Evolutionary conservation across 2,888 invertebrate species (phyloP).

Genomic region (Monopis laevigella): DNA sequence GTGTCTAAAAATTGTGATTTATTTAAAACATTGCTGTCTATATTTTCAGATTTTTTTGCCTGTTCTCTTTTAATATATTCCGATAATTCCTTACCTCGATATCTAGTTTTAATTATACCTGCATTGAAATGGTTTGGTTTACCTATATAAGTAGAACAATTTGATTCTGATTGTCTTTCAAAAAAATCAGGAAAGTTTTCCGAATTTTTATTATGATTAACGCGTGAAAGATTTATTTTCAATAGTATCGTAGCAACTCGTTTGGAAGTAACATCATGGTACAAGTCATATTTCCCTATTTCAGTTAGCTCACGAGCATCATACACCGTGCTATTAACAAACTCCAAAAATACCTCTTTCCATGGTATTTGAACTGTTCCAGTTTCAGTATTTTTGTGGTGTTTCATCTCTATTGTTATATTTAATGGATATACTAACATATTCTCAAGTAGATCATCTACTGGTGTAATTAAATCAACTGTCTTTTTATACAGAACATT

Average conservation of each 20-base stretch:
- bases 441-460: constrained; percentile 27
- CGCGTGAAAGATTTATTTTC: constrained; percentile 35
- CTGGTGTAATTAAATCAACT: constrained; percentile 27
- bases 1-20: not conserved
- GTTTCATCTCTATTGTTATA: constrained; percentile 33
- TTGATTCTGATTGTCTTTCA: constrained; percentile 1
- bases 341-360: constrained; percentile 31
- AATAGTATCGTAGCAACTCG: constrained; percentile 37
- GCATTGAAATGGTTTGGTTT: constrained; percentile 10
- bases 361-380: constrained; percentile 39
- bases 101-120: constrained; percentile 30
- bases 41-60: constrained; percentile 1
- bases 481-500: constrained; percentile 21
- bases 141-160: constrained; percentile 1
- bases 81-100: constrained; percentile 18
- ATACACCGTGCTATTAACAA: constrained; percentile 26
- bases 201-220: constrained; percentile 26
- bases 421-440: constrained; percentile 42
- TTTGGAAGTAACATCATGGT: constrained; percentile 35
- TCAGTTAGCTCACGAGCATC: constrained; percentile 24
- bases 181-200: no score
- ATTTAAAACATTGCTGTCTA: not conserved
- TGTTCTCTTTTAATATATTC: constrained; percentile 3
- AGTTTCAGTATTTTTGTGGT: constrained; percentile 25
- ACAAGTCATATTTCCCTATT: constrained; percentile 31